Conservation (phyloP, 2,113 vertebrate species). For the Merops nubicus region DNA sequence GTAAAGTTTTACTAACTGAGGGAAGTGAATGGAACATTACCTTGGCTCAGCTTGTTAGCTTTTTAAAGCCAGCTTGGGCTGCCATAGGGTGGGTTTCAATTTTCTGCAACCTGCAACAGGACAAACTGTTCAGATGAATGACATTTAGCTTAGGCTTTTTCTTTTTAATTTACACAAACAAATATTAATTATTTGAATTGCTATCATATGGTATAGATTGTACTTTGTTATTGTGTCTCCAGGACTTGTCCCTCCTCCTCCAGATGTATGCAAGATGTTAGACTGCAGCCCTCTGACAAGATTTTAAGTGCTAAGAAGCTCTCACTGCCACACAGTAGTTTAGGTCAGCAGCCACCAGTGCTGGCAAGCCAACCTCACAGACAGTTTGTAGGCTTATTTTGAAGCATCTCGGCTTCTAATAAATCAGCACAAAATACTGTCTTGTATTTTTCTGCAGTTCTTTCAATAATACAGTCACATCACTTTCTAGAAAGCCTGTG, state of each 20-base stretch:
- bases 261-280: neutral
- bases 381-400: neutral
- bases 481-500: neutral
- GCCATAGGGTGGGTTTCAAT: neutral
- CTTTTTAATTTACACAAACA: neutral
- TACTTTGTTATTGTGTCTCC: neutral
- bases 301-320: neutral
- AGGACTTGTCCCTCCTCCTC: neutral
- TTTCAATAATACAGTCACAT: neutral
- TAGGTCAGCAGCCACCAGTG: neutral
- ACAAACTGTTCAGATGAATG: neutral
- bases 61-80: neutral
- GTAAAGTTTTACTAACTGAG: neutral
- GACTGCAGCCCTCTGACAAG: neutral
- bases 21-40: conserved; percentile 13
- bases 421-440: neutral
- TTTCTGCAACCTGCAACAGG: neutral
- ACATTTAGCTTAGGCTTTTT: neutral
- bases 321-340: neutral
- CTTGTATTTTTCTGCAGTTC: neutral
- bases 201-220: neutral
- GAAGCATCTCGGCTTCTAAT: neutral
- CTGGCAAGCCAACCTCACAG: neutral
- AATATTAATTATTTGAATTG: neutral
- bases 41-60: neutral